Percentiles rank a stretch among this genome's conserved stretches.
phyloP scores from a whole-genome alignment of 2,113 vertebrate genomes.

The Mormoops blainvillei region DNA sequence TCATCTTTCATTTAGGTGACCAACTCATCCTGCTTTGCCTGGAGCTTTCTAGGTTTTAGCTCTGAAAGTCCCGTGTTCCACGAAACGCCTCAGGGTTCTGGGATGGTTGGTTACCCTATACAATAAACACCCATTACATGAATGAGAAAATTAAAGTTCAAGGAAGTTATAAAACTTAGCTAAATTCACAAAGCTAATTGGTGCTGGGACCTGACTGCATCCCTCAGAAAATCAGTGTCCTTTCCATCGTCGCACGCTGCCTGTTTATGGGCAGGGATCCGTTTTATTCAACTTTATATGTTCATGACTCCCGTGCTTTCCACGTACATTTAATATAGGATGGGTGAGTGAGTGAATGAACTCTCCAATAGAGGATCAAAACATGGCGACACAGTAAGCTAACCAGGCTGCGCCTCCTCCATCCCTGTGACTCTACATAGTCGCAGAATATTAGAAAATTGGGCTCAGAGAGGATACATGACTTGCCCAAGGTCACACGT shows the following conservation, averaged over 20 bases:
- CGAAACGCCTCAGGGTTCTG: too few relatives aligned
- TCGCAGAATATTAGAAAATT: neutral
- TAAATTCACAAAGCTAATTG: neutral
- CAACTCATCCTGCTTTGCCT: neutral
- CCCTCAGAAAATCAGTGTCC: neutral
- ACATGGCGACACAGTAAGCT: neutral
- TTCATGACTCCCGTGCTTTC: neutral
- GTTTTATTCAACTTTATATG: neutral
- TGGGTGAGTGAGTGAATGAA: neutral
- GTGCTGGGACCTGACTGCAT: neutral
- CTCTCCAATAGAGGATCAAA: neutral
- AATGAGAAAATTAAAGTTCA: neutral
- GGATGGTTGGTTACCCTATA: neutral
- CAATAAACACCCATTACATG: neutral
- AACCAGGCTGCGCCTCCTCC: too few relatives aligned
- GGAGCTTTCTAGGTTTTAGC: neutral
- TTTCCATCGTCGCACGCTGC: neutral
- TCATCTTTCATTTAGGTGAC: neutral
- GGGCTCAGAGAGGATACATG: neutral
- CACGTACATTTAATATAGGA: neutral
- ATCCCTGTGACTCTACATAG: neutral
- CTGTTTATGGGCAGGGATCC: neutral
- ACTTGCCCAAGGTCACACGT: neutral
- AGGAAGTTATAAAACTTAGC: neutral
- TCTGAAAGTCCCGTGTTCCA: neutral